A percentile compares a stretch with the other conserved stretches of the same genome.
Conservation (phyloP, 2,888 invertebrate genomes). For the Microctonus hyperodae region DNA sequence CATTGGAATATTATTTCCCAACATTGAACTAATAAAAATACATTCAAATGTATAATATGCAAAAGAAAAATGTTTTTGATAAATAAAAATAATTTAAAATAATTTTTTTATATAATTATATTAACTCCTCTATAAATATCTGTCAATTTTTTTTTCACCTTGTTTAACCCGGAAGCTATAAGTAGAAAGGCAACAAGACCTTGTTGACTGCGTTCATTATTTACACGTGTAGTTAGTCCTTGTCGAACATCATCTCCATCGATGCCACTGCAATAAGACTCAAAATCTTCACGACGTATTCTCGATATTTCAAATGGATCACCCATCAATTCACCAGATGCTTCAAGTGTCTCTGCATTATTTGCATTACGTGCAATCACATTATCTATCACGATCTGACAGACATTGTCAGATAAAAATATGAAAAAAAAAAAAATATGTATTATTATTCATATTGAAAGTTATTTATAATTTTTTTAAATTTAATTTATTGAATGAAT, state of each 20-base stretch:
- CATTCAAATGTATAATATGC: background rate
- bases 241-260: conserved; percentile 88
- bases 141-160: conserved; percentile 61
- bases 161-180: conserved; percentile 80
- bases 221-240: conserved; percentile 73
- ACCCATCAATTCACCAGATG: conserved; percentile 73
- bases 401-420: conserved; percentile 15
- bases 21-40: background rate
- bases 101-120: too few species aligned
- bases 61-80: too few species aligned
- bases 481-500: background rate
- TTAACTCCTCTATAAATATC: too few species aligned
- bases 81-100: too few species aligned
- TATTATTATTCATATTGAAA: conserved; percentile 18
- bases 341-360: conserved; percentile 71
- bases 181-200: conserved; percentile 89
- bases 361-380: conserved; percentile 66
- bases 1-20: background rate
- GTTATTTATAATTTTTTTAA: conserved; percentile 1
- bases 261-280: conserved; percentile 71
- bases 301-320: conserved; percentile 86
- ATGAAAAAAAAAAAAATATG: background rate
- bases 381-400: conserved; percentile 70
- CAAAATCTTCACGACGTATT: conserved; percentile 77
- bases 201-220: conserved; percentile 80